Base-by-base conservation (phyloP, 2,888 invertebrate genomes). In the Holacanthella duospinosa region DNA sequence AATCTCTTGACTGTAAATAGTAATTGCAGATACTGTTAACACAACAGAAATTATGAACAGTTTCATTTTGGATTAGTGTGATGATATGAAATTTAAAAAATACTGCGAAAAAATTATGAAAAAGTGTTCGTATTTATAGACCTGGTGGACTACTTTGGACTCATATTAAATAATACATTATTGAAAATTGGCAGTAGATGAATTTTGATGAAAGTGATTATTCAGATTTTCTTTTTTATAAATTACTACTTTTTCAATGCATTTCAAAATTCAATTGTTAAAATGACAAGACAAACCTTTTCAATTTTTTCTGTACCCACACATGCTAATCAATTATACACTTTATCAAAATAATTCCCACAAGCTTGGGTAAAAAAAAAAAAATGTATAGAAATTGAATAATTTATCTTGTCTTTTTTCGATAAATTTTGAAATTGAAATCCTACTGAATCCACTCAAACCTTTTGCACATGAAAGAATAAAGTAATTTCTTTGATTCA, bases 251-350 rank as follows among this genome's bases (percentile, higher is more conserved):
- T 36, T 36, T 16, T 16, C 16, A 12, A 6, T 36, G 36, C 16
- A 6, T 36, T 36, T 16, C 36, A 16, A 36, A 36, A 12, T 36
- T 36, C 16, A 16, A 36, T 12, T 36, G 6, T 36, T 16, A 6
- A 36, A 36, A 36, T 36, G 16, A 36, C 28, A 53, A 29, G 48
- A 26, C 24, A 59, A 36, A n/a, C n/a, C n/a, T n/a, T n/a, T n/a
- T n/a, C n/a, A n/a, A n/a, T n/a, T n/a, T n/a, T n/a, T n/a, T n/a
- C n/a, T n/a, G n/a, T n/a, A n/a, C n/a, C n/a, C n/a, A n/a, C 59
- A 59, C 53, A 28, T 60, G 48, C 60, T 60, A 48, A 48, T 60
- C 60, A 60, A 60, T 60, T 60, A 60, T 60, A 24, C 54, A 60
- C 44, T 28, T 53, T 29, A n/a, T 4, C 44, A 25, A 29, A 60